Evolutionary conservation across 2,797 vertebrate species (phyloP).

Genomic region (Trachops cirrhosus): DNA sequence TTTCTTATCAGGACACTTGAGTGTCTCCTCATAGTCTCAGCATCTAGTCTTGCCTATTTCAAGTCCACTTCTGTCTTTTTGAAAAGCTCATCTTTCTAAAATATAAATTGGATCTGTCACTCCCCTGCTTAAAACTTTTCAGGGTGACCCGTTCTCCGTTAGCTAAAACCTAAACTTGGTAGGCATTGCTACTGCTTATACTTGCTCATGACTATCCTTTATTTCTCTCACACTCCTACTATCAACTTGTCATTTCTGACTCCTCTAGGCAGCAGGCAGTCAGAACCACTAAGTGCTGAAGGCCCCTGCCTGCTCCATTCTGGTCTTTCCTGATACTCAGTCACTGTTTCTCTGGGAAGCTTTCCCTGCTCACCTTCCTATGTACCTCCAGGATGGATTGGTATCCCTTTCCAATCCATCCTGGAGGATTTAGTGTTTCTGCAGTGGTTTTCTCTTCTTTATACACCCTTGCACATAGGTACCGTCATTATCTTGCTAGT

Average conservation of each 20-base stretch:
- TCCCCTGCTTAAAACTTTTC: neutral
- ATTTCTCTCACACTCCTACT: neutral
- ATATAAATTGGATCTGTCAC: neutral
- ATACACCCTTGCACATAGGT: neutral
- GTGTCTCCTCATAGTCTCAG: neutral
- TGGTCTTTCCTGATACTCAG: neutral
- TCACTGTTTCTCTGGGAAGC: too few relatives aligned
- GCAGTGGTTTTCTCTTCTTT: neutral
- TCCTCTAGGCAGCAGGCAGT: neutral
- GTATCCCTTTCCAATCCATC: too few relatives aligned
- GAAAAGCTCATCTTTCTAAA: neutral
- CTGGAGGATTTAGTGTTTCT: too few relatives aligned
- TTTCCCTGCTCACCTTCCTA: neutral
- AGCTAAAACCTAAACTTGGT: neutral
- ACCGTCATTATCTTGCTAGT: neutral
- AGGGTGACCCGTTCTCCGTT: neutral
- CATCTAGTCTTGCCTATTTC: neutral
- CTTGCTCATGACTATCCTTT: fast-evolving
- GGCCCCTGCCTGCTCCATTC: too few relatives aligned
- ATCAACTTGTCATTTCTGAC: too few relatives aligned
- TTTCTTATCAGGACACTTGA: neutral
- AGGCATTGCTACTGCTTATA: neutral
- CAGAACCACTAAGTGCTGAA: neutral
- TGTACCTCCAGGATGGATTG: neutral
- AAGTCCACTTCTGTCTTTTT: neutral